Conservation (phyloP, 2,888 invertebrate genomes). For the Carterocephalus palaemon region DNA sequence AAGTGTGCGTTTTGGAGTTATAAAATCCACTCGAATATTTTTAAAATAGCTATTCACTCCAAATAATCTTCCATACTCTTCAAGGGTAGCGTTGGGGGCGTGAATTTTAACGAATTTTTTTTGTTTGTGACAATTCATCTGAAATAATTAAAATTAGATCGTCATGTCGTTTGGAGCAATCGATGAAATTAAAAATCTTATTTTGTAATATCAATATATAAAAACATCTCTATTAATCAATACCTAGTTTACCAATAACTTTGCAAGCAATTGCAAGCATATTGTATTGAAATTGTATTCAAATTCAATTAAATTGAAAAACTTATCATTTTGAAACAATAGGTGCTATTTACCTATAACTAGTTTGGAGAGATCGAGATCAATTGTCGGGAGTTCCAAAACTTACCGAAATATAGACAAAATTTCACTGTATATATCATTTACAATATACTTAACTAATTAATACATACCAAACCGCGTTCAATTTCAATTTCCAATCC, state of each 20-base stretch:
- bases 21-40: conserved; percentile 32
- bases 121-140: conserved; percentile 29
- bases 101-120: conserved; percentile 48
- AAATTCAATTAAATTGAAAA: no score
- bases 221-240: neutral
- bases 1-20: conserved; percentile 23
- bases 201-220: neutral
- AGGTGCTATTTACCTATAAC: neutral
- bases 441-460: neutral
- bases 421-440: no score
- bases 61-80: conserved; percentile 32
- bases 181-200: neutral
- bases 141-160: no score
- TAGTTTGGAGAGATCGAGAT: neutral
- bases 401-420: neutral
- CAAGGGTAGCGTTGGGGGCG: conserved; percentile 38
- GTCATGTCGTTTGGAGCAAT: no score
- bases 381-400: neutral
- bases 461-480: conserved; percentile 29
- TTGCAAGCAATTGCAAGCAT: no score
- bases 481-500: conserved; percentile 39
- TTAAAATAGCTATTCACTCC: conserved; percentile 32
- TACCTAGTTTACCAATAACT: no score
- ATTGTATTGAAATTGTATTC: no score
- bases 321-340: no score